These are phyloP conservation scores for Phoeniculus purpureus DNA, from an alignment of 2,797 vertebrate genomes.

Conservation along the genomic window DNA sequence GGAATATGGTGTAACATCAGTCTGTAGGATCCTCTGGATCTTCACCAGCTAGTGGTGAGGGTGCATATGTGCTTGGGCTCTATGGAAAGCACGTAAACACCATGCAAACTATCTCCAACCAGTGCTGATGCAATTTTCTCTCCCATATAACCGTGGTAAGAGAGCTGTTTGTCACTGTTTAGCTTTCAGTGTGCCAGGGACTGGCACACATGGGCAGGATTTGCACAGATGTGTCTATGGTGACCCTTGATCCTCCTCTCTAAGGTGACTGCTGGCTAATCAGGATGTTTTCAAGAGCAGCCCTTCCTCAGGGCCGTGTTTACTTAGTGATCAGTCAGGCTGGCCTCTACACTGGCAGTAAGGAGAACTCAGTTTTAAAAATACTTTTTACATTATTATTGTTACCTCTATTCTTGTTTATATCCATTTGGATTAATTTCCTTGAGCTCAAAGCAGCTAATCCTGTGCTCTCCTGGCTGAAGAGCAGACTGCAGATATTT, in stretches of 20 bases:
- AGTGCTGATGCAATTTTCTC: not conserved
- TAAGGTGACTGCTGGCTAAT: not conserved
- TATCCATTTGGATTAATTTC: slow-evolving; percentile 33
- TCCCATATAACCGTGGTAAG: not conserved
- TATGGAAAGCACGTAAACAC: not conserved
- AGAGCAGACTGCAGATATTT: not conserved
- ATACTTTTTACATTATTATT: slow-evolving; percentile 2
- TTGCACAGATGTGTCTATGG: not conserved
- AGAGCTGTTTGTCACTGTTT: not conserved
- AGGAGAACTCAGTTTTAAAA: slow-evolving; percentile 2
- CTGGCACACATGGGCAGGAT: not conserved
- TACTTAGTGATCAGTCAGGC: not conserved
- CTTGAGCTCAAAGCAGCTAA: slow-evolving; percentile 26
- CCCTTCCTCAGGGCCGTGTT: not conserved
- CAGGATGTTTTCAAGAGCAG: not conserved
- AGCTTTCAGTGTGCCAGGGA: not conserved
- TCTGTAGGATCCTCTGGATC: not conserved
- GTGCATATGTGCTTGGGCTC: not conserved
- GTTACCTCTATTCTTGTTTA: not conserved
- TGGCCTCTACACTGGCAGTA: not conserved
- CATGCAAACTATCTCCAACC: not conserved
- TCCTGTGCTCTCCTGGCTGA: not conserved
- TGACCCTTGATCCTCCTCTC: not conserved
- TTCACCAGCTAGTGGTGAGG: not conserved
- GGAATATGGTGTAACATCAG: not conserved